Evolutionary conservation across 2,888 invertebrate species (phyloP), one percentile per base, ranked within the genome.

Genomic region (Notodonta dromedarius): DNA sequence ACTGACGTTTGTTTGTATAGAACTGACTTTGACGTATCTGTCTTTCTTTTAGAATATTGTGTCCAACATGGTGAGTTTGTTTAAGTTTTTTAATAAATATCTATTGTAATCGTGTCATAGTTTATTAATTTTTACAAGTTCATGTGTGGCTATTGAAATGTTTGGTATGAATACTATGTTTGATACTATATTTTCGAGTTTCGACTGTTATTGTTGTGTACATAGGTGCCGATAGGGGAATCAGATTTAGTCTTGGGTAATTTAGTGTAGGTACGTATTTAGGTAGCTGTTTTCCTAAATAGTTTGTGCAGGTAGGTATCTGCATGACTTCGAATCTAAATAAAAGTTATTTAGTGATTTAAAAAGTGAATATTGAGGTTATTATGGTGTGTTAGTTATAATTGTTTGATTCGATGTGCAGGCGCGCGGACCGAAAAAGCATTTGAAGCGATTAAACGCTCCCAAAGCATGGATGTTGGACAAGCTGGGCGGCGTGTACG

Each of bases 401-500:
- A 58, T 58, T 64, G 46, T 52, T 62, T 14, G 35, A 55, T 68
- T 56, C 61, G 62, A 40, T 75, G 66, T 94, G 16, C 88, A 98
- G 99, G 98, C 98, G 94, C 97, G 99, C 94, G 99, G 99, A 92
- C 99, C 99, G 56, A 99, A 99, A 94, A 99, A 99, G 95, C 99
- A 99, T 94, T 95, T 99, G 95, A 99, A 99, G 96, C 98, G 99
- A 94, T 95, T 99, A 85, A 97, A 98, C 90, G 99, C 99, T 65
- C 99, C 99, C 12, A 99, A 99, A 94, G 98, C 99, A 97, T 99
- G 99, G 99, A 99, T 99, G 99, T 96, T 99, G 95, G 99, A 99
- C 95, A 99, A 99, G 94, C 94, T 99, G 82, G 98, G 98, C 73
- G 99, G 99, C 86, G 98, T 98, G 64, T 99, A 98, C 89, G 99